These are phyloP conservation scores for Rotaria sp. DNA, from an alignment of 2,888 invertebrate genomes.

Conservation along the genomic window DNA sequence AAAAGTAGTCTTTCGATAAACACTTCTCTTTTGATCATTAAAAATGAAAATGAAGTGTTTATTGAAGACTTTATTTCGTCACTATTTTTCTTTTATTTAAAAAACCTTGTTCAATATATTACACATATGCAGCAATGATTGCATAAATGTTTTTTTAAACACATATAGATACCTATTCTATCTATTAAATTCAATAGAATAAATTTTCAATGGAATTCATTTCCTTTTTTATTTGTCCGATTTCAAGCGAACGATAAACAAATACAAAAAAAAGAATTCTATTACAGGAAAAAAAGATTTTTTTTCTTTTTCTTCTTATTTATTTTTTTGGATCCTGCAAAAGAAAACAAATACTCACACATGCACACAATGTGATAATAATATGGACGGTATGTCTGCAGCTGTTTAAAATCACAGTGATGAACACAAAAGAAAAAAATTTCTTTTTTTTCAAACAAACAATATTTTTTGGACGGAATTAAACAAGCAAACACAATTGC, in stretches of 20 bases:
- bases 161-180: neutral
- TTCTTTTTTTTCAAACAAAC: neutral
- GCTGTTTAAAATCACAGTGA: neutral
- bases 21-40: neutral
- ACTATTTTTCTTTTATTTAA: neutral
- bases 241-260: neutral
- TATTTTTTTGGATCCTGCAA: neutral
- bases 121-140: neutral
- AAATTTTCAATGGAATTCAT: neutral
- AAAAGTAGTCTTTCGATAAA: neutral
- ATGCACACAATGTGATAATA: neutral
- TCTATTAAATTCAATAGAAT: neutral
- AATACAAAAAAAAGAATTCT: neutral
- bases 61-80: neutral
- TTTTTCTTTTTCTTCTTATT: neutral
- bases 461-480: neutral
- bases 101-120: neutral
- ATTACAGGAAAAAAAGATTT: neutral
- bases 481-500: neutral
- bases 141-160: neutral
- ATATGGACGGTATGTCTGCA: neutral
- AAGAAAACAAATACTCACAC: neutral
- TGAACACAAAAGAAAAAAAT: neutral
- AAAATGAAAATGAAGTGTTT: neutral
- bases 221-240: constrained; percentile 3